These are phyloP conservation scores for Eupithecia insigniata DNA, from an alignment of 2,888 invertebrate genomes.

Conservation along the genomic window DNA sequence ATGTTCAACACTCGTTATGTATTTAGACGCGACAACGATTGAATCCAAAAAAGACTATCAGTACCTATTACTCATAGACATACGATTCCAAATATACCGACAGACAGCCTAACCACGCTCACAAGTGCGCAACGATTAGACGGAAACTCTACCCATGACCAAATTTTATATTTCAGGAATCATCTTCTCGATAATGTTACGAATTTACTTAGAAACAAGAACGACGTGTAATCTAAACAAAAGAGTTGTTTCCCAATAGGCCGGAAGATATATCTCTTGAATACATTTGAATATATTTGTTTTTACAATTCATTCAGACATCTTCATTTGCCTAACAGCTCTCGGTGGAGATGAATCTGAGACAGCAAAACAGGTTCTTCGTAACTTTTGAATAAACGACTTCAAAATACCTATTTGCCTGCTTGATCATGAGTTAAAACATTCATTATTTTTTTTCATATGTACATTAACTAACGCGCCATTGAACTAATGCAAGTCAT, in stretches of 20 bases:
- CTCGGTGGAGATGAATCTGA: background rate
- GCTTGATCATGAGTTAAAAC: conserved; percentile 6
- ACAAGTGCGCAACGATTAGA: background rate
- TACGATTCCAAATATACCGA: background rate
- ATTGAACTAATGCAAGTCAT: background rate
- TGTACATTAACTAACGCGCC: background rate
- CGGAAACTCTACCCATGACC: conserved; percentile 7
- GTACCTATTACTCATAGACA: background rate
- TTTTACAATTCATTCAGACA: conserved; percentile 36
- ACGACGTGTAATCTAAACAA: conserved; percentile 39
- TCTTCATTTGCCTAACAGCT: conserved; percentile 24
- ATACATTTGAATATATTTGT: conserved; percentile 45
- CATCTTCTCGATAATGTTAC: conserved; percentile 31
- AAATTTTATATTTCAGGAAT: background rate
- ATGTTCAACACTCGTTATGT: background rate
- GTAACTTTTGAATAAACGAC: background rate
- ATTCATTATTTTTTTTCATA: background rate
- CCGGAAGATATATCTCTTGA: conserved; percentile 41
- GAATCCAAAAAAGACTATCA: background rate
- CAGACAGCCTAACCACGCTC: background rate
- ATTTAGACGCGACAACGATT: background rate
- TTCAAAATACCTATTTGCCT: background rate
- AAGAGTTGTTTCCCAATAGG: conserved; percentile 41
- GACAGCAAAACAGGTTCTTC: background rate
- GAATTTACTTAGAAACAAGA: conserved; percentile 46